Base-by-base conservation (phyloP, 2,888 invertebrate species). In the Labia minor region DNA sequence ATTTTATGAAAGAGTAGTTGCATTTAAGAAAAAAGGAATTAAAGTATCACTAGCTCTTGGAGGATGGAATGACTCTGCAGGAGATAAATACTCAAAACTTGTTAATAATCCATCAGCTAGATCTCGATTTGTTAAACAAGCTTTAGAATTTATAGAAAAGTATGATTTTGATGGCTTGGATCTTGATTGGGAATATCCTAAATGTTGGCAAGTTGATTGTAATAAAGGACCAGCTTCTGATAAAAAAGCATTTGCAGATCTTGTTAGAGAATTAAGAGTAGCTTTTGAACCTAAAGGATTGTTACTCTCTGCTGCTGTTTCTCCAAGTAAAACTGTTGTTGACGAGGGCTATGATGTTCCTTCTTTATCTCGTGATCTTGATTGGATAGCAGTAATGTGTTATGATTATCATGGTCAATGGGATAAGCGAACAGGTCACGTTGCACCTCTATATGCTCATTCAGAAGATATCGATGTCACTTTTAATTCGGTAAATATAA, bases 11-110 rank as follows among this genome's bases (percentile, higher is more conserved):
- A 87, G 92, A 74, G 90, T 95, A 1, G 86, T 87, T 0, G 85
- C 85, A 0, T 81, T 88, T 21, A 90, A 87, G 70, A 79, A 81
- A 1, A 85, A 85, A 71, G 88, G 89, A 0, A 82, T 91, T 14
- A 92, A 91, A 76, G 90, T 92, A 0, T 80, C 92, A 0, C 81
- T 96, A 1, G 95, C 95, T 0, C 85, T 96, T 68, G 96, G 96
- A 4, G 96, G 95, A 0, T 95, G 95, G 95, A 95, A 93, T 74
- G 94, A 95, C 78, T 95, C 93, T 0, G 89, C 89, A 0, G 92
- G 92, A 1, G 89, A 91, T 76, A 94, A 94, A 75, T 94, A 94
- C 77, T 89, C 92, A 0, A 83, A 87, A 62, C 79, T 94, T 33
- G 92, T 91, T 0, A 88, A 89, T 75, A 88, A 84, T 74, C 82